Evolutionary conservation across 2,888 invertebrate species (phyloP), one percentile per base, ranked within the genome.

Genomic region (Amiota communis): DNA sequence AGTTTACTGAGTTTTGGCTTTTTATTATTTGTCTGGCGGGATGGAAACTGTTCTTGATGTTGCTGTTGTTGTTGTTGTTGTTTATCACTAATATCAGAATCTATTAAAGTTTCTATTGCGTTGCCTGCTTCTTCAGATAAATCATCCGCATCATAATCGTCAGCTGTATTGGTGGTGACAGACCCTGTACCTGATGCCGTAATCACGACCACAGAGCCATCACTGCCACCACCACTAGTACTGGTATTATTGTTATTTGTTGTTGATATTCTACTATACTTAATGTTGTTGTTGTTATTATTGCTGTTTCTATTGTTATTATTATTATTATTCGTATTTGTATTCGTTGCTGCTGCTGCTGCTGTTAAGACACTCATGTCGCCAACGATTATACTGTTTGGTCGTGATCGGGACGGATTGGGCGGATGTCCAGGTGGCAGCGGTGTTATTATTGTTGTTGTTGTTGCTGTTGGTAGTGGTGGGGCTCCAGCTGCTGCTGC

Each of bases 1-100:
- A 89, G 77, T 77, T 89, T 89, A 75, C 82, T 88, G 12, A 89
- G 81, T 77, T 89, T 86, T 78, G 81, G 86, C 78, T 87, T 89
- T 82, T 85, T 89, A 79, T 77, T 77, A 36, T 36, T 36, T 65
- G 81, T 79, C 76, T 83, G 86, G 81, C 83, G 81, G 79, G 82
- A 80, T 79, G 82, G 67, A 82, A 77, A 76, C 36, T 36, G 36
- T 36, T 36, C 36, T 36, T 36, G 36, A 0, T 36, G 23, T 23
- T 23, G n/a, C n/a, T n/a, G 36, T 36, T 36, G 4, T 36, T 36
- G 36, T 6, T 78, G 80, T 17, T 51, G 51, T 68, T 68, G 67
- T 72, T 82, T 87, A 80, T 86, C 87, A 81, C 85, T 87, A 72
- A 81, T 82, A 82, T 87, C 88, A 74, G 86, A 86, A 71, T 82